These are phyloP conservation scores for Dasypogon diadema DNA, from an alignment of 2,888 invertebrate species.

Conservation along the genomic window DNA sequence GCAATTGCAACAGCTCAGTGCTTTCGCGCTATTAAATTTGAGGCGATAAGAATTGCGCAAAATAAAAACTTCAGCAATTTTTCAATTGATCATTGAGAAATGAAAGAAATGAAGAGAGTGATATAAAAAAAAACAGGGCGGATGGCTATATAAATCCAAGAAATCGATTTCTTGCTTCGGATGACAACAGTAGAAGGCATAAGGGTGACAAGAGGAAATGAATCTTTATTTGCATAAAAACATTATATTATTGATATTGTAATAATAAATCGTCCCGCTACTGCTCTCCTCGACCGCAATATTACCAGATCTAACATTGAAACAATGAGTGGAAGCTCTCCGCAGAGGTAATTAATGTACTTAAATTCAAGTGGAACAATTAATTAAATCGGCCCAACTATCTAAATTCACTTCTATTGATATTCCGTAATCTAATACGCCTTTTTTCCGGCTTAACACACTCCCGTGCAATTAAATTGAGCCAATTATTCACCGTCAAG, in stretches of 20 bases:
- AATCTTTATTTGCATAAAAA: no score
- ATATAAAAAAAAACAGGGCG: not conserved
- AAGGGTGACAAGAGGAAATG: no score
- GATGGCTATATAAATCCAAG: not conserved
- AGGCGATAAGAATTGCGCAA: slow-evolving; percentile 34
- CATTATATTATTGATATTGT: no score
- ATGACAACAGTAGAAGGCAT: not conserved
- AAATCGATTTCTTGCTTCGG: not conserved
- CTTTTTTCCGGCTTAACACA: slow-evolving; percentile 39
- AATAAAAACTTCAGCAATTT: slow-evolving; percentile 25
- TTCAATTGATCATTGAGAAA: not conserved
- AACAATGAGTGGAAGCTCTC: no score
- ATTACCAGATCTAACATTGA: no score
- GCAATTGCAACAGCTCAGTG: slow-evolving; percentile 13
- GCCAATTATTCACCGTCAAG: slow-evolving; percentile 47
- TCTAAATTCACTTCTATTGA: slow-evolving; percentile 41
- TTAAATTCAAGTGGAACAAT: slow-evolving; percentile 13
- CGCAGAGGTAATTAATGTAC: slow-evolving; percentile 10
- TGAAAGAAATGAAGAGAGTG: no score
- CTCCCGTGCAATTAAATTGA: slow-evolving; percentile 41
- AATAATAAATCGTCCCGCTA: no score
- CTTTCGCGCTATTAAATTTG: slow-evolving; percentile 7
- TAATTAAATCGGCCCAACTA: slow-evolving; percentile 14
- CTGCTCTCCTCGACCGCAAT: no score
- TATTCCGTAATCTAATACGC: slow-evolving; percentile 31